Evolutionary conservation across 2,888 invertebrate species (phyloP), one percentile per base, ranked within the genome.

Genomic region (Trissolcus brochymenae): DNA sequence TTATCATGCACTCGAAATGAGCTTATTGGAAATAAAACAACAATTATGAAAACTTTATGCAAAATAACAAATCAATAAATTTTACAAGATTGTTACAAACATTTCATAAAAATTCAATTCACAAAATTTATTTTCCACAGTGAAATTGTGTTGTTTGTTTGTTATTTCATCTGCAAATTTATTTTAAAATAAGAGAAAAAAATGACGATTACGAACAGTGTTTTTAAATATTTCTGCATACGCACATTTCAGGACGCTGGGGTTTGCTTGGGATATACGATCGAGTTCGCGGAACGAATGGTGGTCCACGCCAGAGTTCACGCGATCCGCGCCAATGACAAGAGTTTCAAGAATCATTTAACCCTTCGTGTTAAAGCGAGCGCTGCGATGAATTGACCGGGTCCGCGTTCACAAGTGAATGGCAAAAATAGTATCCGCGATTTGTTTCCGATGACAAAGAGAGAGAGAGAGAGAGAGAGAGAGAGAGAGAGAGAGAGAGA

Each of bases 321-420:
- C 80, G 80, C 80, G 80, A 81, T 78, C 75, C 66, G 66, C 72
- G 70, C 74, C 51, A 74, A 78, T 78, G 80, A 80, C 79, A 76
- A 72, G 80, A 80, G 76, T 81, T 81, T 82, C 79, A 73, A 79
- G 82, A 81, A 81, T 76, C 78, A 80, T 79, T 81, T 81, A 81
- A 75, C 64, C 76, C 62, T 73, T 71, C 66, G 73, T 55, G 64
- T 61, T 50, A 75, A 64, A 62, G 70, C 56, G 56, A 62, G 56
- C 66, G 16, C 46, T 19, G 57, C 56, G 66, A 67, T 66, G 61
- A 66, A 67, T 74, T 61, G 66, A 67, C 64, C 72, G 72, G 65
- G 65, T 25, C 64, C 68, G 61, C 68, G 55, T 43, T 46, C 35
- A 9, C 35, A 35, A 19, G 43, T 49, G 60, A n/a, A 14, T 54